phyloP scores from a whole-genome alignment of 2,797 vertebrate genomes.

The Muscicapa comitata region DNA sequence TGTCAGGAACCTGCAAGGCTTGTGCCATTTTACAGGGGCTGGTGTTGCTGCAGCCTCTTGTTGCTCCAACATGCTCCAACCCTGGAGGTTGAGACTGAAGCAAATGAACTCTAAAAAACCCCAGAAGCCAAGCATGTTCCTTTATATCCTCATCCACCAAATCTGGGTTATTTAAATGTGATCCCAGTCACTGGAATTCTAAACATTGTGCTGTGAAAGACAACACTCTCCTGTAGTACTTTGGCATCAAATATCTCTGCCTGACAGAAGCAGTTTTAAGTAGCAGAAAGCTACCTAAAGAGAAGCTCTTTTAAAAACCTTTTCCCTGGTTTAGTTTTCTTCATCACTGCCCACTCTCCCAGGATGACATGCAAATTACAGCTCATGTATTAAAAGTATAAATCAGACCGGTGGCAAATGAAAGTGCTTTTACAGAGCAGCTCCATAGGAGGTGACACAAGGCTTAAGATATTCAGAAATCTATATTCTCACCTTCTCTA shows the following conservation, averaged over 20 bases:
- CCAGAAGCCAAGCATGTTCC: background rate
- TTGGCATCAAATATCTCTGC: background rate
- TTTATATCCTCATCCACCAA: background rate
- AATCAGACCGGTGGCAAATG: background rate
- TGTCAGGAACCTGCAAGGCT: background rate
- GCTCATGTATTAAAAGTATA: conserved; percentile 39
- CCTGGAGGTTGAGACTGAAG: background rate
- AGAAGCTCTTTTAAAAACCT: background rate
- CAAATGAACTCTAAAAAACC: background rate
- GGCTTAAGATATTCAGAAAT: conserved; percentile 7
- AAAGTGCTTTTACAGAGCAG: background rate
- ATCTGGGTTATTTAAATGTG: background rate
- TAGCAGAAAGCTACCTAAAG: background rate
- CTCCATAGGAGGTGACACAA: background rate
- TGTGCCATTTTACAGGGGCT: background rate
- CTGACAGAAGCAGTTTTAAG: background rate
- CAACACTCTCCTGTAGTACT: background rate
- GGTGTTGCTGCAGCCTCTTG: background rate
- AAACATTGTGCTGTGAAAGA: background rate
- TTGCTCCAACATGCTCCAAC: background rate
- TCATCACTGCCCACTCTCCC: background rate
- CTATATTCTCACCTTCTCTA: background rate
- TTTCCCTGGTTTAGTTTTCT: background rate
- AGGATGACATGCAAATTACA: conserved; percentile 50
- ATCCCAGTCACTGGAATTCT: background rate